A percentile compares a stretch with the other conserved stretches of the same genome.
These are phyloP conservation scores for Drosophila demipolita DNA, from an alignment of 2,888 invertebrate species.

Conservation along the genomic window DNA sequence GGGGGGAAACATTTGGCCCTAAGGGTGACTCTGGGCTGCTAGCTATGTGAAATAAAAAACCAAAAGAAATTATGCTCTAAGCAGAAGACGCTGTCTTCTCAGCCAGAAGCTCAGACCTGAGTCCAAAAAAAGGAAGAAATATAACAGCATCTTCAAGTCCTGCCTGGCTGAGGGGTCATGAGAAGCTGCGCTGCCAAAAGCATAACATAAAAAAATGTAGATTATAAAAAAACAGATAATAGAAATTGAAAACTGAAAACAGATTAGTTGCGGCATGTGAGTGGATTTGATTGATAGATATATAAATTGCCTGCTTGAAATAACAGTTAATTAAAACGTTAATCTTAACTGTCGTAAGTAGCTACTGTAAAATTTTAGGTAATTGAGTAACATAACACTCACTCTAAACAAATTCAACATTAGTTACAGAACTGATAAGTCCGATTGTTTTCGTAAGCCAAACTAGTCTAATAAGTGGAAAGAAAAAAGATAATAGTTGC, in stretches of 20 bases:
- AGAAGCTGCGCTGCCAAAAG: slow-evolving; percentile 32
- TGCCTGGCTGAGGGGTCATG: slow-evolving; percentile 48
- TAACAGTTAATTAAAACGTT: background rate
- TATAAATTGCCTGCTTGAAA: background rate
- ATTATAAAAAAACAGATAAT: slow-evolving; percentile 34
- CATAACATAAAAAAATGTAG: slow-evolving; percentile 31
- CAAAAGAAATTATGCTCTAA: slow-evolving; percentile 14
- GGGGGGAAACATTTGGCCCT: slow-evolving; percentile 25
- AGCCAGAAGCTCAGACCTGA: slow-evolving; percentile 21
- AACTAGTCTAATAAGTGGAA: background rate
- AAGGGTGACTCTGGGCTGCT: slow-evolving; percentile 42
- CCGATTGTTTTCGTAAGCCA: background rate
- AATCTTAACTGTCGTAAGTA: background rate
- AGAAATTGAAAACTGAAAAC: slow-evolving; percentile 45
- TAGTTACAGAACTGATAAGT: background rate
- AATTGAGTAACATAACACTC: background rate
- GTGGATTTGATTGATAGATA: background rate
- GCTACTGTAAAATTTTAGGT: background rate
- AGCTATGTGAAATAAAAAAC: slow-evolving; percentile 39
- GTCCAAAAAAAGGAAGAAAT: slow-evolving; percentile 19
- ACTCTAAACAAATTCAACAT: background rate
- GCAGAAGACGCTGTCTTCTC: slow-evolving; percentile 47
- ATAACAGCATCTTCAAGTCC: slow-evolving; percentile 32
- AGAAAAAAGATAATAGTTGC: background rate
- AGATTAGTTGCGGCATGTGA: slow-evolving; percentile 19